phyloP scores from a whole-genome alignment of 2,797 vertebrate species.

The Sebastiscus tertius region DNA sequence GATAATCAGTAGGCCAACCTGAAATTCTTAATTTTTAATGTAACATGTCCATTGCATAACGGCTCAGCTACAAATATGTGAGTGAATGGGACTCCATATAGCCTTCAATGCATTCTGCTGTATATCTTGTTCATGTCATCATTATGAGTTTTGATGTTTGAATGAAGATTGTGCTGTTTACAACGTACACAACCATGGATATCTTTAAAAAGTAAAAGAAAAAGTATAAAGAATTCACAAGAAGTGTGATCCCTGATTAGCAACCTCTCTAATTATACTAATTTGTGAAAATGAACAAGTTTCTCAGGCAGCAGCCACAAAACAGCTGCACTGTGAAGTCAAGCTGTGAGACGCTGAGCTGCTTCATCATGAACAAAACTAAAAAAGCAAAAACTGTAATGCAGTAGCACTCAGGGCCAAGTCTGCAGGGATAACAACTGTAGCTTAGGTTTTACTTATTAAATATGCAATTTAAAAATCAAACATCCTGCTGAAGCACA shows the following conservation, averaged over 20 bases:
- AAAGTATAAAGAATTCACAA: neutral
- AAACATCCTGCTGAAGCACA: neutral
- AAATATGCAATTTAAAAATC: neutral
- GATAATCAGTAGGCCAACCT: neutral
- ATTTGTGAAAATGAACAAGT: conserved; percentile 16
- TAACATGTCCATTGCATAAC: neutral
- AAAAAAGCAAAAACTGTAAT: neutral
- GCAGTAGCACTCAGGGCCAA: neutral
- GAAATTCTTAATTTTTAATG: conserved; percentile 11
- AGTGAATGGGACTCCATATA: neutral
- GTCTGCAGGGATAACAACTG: conserved; percentile 10
- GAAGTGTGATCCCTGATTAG: neutral
- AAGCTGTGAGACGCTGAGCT: conserved; percentile 3
- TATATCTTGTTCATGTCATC: neutral
- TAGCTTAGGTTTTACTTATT: neutral
- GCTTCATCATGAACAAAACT: conserved; percentile 9
- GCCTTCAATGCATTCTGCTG: neutral
- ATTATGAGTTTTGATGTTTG: neutral
- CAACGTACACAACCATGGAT: neutral
- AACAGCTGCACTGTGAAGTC: conserved; percentile 29
- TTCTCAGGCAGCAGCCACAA: conserved; percentile 5
- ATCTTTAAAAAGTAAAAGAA: neutral
- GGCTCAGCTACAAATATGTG: neutral
- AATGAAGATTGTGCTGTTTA: neutral
- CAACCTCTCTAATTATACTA: conserved; percentile 4